Base-by-base conservation (phyloP, 2,797 vertebrate genomes). In the Leptatherina wallacei region DNA sequence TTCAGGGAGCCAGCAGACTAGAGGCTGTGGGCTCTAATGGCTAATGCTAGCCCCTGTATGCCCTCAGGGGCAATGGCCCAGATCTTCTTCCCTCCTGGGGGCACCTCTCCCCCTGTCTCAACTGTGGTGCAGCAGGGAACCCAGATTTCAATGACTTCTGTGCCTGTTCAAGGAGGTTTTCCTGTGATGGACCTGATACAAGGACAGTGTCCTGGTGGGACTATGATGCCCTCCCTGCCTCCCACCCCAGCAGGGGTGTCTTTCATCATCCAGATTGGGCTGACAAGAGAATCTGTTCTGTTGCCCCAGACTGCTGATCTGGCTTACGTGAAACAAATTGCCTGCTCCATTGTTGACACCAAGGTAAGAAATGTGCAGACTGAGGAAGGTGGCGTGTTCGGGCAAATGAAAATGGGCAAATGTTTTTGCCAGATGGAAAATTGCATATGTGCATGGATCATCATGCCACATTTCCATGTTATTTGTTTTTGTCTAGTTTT, bases 281-380 rank as follows among this genome's bases (percentile, higher is more conserved):
- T 97, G 83, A 96, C 95, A 58, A 93, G 96, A 57, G 96, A 97
- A 78, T 96, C 95, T 4, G 96, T 97, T 69, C 82, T 97, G 80
- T 81, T 97, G 84, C 95, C 96, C 1, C 91, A 93, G 22, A 89
- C 90, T 13, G 95, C 95, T 0, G 96, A 97, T 87, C 76, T 97
- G 88, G 95, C 96, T 57, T 96, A 96, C 12, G 94, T 97, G 70
- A 97, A 97, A 75, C 96, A 97, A 71, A 94, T 97, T 1, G 95
- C 96, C 83, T 97, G 96, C 84, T 97, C 96, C 78, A 96, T 97
- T 60, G 96, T 97, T 70, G 96, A 97, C 87, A 96, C 96, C 87
- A 97, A 97, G 95, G 96, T 97, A 88, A 80, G 94, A 81, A 24
- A 18, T 16, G 64, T 32, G 58, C 35, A 33, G 4, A 30, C 9